Conservation (phyloP, 2,113 vertebrate genomes). For the Rhinolophus ferrumequinum region DNA sequence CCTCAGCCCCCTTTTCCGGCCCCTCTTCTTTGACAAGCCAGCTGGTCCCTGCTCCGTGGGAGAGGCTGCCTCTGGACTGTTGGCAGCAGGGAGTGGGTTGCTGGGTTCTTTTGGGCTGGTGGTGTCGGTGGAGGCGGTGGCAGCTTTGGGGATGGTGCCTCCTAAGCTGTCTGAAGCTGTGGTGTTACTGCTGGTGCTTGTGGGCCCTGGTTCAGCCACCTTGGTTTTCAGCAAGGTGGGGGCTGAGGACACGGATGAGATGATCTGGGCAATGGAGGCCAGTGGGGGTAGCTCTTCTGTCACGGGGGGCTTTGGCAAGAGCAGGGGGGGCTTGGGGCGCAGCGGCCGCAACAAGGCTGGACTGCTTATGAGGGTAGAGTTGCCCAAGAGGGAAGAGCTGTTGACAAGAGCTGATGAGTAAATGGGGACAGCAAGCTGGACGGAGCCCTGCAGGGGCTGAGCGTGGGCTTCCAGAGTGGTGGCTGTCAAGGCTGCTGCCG, state of each 20-base stretch:
- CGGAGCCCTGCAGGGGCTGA: slow-evolving; percentile 85
- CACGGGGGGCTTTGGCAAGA: slow-evolving; percentile 93
- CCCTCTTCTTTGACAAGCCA: slow-evolving; percentile 84
- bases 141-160: slow-evolving; percentile 66
- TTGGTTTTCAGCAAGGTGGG: slow-evolving; percentile 92
- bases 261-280: slow-evolving; percentile 99
- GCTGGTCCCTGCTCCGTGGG: slow-evolving; percentile 52
- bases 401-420: slow-evolving; percentile 85
- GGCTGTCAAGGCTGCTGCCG: background rate
- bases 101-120: slow-evolving; percentile 48
- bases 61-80: slow-evolving; percentile 76
- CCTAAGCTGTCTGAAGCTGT: slow-evolving; percentile 78
- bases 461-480: slow-evolving; percentile 65
- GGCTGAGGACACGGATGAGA: slow-evolving; percentile 95
- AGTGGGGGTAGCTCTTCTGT: slow-evolving; percentile 93
- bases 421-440: slow-evolving; percentile 89
- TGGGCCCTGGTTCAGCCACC: slow-evolving; percentile 66
- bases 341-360: slow-evolving; percentile 85
- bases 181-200: slow-evolving; percentile 40
- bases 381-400: slow-evolving; percentile 76
- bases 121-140: slow-evolving; percentile 36
- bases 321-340: slow-evolving; percentile 92
- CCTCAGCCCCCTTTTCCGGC: slow-evolving; percentile 85
- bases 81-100: slow-evolving; percentile 50
- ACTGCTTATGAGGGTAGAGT: slow-evolving; percentile 83